Base-by-base conservation (phyloP, 2,113 vertebrate species). In the Clinocottus analis region DNA sequence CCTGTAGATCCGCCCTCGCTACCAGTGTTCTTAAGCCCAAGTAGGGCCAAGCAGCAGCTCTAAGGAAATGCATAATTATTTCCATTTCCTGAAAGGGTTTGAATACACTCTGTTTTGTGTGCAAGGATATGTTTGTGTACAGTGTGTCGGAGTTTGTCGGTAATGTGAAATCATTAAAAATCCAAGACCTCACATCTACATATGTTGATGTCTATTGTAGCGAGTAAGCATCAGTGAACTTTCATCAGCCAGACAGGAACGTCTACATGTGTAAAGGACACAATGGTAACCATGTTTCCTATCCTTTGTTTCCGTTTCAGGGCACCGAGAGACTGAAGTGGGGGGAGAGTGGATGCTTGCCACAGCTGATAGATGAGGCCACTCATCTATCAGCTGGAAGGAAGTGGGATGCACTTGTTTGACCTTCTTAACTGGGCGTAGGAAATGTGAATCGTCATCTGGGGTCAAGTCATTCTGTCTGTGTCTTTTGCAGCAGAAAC, bases 381-480 rank as follows among this genome's bases (percentile, higher is more conserved):
- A 64, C 55, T 19, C n/a, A n/a, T n/a, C n/a, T n/a, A n/a, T n/a
- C n/a, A n/a, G 69, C 35, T 65, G 86, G 89, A 88, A 77, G 85
- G 84, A 90, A 88, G 63, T 23, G 39, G 84, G 72, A 77, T 69
- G 66, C 27, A 58, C 79, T 70, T 76, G 79, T 79, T 19, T 69
- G 78, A 80, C 82, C 84, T 77, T n/a, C 25, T 88, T 63, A 68
- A 43, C 55, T 63, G 77, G 87, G 71, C n/a, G 35, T 53, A 82
- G 86, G 80, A 87, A 85, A 86, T 77, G 71, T 80, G 61, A 66
- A 75, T 73, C 3, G 0, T 80, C 73, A 65, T 71, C 35, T 65
- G n/a, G 14, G 76, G 16, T 2, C 35, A 85, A 53, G 77, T 88
- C 70, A 83, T 77, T 85, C 47, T 37, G 37, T 51, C 6, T 79